Percentiles rank a stretch among this genome's conserved stretches.
Conservation (phyloP, 2,888 invertebrate species). For the Anodontia alba region DNA sequence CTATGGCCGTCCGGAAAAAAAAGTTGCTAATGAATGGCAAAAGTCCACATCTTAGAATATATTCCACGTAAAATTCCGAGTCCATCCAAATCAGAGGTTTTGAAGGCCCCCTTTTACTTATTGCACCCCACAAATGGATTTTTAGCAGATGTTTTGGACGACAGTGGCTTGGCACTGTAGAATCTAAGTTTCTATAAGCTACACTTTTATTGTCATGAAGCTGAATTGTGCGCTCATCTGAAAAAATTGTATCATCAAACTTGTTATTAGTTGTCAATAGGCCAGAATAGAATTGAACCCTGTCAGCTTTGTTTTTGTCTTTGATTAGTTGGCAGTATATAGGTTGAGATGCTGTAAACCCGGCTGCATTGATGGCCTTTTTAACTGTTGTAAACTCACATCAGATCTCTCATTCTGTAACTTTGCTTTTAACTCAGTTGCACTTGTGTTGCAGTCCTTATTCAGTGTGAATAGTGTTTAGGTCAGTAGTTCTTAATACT, state of each 20-base stretch:
- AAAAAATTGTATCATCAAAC: slow-evolving; percentile 44
- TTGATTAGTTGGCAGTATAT: slow-evolving; percentile 42
- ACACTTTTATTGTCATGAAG: slow-evolving; percentile 35
- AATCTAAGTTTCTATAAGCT: neutral
- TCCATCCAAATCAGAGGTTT: slow-evolving; percentile 25
- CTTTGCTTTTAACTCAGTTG: neutral
- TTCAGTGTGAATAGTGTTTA: neutral
- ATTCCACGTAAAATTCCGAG: too few species aligned
- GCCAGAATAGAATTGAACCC: slow-evolving; percentile 35
- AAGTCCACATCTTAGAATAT: too few species aligned
- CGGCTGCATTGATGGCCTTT: slow-evolving; percentile 13
- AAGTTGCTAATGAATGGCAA: too few species aligned
- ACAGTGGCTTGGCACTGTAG: neutral
- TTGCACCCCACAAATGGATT: slow-evolving; percentile 49
- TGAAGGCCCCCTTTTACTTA: slow-evolving; percentile 36
- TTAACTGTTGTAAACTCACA: neutral
- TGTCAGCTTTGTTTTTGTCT: slow-evolving; percentile 30
- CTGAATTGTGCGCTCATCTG: slow-evolving; percentile 43
- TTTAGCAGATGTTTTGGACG: slow-evolving; percentile 45
- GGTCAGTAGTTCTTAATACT: neutral
- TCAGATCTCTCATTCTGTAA: neutral
- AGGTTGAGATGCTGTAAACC: slow-evolving; percentile 22
- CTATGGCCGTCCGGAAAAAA: too few species aligned
- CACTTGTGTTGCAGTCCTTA: slow-evolving; percentile 1
- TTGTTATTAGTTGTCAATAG: slow-evolving; percentile 34